Evolutionary conservation across 2,888 invertebrate genomes (phyloP).

Genomic region (Cerastoderma edule): DNA sequence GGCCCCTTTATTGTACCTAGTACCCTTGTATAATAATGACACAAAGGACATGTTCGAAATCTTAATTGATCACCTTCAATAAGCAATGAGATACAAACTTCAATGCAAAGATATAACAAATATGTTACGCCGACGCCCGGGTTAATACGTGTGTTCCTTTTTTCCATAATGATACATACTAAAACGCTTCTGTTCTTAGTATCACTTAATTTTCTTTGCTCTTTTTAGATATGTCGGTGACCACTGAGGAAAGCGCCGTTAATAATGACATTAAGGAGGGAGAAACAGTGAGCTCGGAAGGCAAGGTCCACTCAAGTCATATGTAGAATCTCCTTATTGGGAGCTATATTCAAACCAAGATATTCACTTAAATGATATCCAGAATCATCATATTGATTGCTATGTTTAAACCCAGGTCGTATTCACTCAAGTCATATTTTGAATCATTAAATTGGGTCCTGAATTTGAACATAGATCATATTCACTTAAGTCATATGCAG

Average conservation of each 20-base stretch:
- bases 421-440: background rate
- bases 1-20: too few relatives aligned
- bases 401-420: background rate
- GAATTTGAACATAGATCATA: too few relatives aligned
- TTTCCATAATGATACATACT: background rate
- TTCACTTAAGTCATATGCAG: too few relatives aligned
- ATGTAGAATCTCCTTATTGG: background rate
- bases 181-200: background rate
- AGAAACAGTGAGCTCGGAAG: slow-evolving; percentile 26
- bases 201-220: background rate
- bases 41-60: background rate
- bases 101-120: too few relatives aligned
- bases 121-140: too few relatives aligned
- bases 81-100: background rate
- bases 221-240: slow-evolving; percentile 31
- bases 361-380: background rate
- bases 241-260: background rate
- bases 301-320: slow-evolving; percentile 28
- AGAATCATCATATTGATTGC: background rate
- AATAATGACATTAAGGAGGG: slow-evolving; percentile 34
- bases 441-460: too few relatives aligned
- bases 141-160: background rate
- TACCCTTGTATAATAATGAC: too few relatives aligned
- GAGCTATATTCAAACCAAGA: background rate
- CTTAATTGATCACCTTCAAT: background rate